Evolutionary conservation across 2,888 invertebrate genomes (phyloP), one percentile per base, ranked within the genome.

Genomic region (Latheticus oryzae): DNA sequence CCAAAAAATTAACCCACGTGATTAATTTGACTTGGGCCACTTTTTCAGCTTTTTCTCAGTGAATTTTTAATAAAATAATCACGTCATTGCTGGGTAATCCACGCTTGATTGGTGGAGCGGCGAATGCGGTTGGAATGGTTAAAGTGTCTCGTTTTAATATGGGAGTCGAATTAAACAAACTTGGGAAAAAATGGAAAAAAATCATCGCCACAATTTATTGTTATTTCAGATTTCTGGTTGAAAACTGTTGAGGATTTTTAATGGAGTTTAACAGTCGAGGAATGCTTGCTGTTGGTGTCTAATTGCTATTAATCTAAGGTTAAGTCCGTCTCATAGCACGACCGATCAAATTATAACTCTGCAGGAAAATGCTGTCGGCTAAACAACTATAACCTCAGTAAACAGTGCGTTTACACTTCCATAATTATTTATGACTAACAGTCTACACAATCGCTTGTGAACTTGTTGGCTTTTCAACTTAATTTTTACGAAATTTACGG

Each of bases 341-440:
- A 78, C 76, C 76, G 77, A 78, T 78, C 76, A 77, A 78, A 78
- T 78, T 78, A 78, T 78, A 78, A 78, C 76, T 77, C 73, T 72
- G 72, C 71, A 63, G 70, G 72, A 73, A 73, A 73, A 73, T 74
- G 75, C 76, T 74, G 73, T 74, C 68, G 77, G 76, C 76, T 71
- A 76, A 76, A 73, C 75, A 75, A 76, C 76, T 74, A 76, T 72
- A 74, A 75, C 74, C 74, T 74, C 73, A 70, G 76, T 73, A 77
- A 76, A 77, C 75, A 76, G 74, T 76, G 75, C 76, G 75, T 77
- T 77, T 77, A 76, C 75, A 76, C 76, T 76, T 76, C 69, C 70
- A 75, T 74, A 75, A 76, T 77, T 75, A 76, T 75, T 75, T 72
- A 73, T 72, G 70, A 70, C 62, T 63, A 51, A 61, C 59, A 51